Evolutionary conservation across 2,888 invertebrate genomes (phyloP), one percentile per base, ranked within the genome.

Genomic region (Microplitis manilae): DNA sequence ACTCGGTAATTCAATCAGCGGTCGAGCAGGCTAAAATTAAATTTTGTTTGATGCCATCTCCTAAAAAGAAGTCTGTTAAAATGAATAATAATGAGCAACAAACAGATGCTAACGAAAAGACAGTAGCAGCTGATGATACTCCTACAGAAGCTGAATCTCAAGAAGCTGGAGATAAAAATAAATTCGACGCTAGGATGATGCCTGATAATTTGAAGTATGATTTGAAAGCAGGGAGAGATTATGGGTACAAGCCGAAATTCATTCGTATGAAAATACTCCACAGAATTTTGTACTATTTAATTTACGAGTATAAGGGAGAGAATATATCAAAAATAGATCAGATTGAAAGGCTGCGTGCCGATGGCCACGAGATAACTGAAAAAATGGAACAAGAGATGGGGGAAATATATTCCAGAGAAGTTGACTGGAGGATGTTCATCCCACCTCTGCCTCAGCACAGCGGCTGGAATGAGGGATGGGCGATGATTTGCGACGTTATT

Each of bases 341-440:
- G 59, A 79, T 88, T 17, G 80, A 85, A 68, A 79, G 83, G 9
- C 80, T 90, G 9, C 82, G 87, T 20, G 79, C 83, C 6, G 85
- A 86, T 39, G 88, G 88, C 17, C 83, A 84, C 39, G 75, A 81
- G n/a, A 81, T 91, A 0, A 86, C 89, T 1, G 89, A 90, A 1
- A 88, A 90, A 20, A 87, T 92, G 68, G 81, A 90, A 6, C 84
- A 89, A 0, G 90, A 92, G 77, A 87, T 93, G 82, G 90, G 91
- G 5, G 86, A 88, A 0, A 86, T 92, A 67, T 93, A 92, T 77
- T 91, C 89, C 60, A 90, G 90, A 4, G 91, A 92, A 72, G 89
- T 93, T 5, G 91, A 90, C 82, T 95, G 95, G 94, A 94, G 93
- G 86, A 94, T 94, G 90, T 95, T 95, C 86, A 90, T 96, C 13